Conservation (phyloP, 92 coral and sea anemone species). For the Palythoa heliodiscus region DNA sequence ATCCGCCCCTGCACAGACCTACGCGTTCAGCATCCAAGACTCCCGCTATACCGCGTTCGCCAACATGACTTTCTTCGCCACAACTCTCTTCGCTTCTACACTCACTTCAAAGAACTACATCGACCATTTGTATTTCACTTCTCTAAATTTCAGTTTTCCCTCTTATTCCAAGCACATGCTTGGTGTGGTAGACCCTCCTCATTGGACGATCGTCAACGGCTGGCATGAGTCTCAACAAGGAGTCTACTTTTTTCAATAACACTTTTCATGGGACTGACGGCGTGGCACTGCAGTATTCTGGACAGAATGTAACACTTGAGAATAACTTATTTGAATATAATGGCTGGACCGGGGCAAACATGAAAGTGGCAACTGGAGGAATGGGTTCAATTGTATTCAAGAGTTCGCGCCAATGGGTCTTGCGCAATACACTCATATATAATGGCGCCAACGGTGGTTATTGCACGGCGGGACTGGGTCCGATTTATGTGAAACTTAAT, state of each 20-base stretch:
- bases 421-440: slow-evolving; percentile 51
- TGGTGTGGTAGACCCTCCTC: slow-evolving; percentile 58
- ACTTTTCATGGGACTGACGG: slow-evolving; percentile 80
- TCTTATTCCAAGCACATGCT: slow-evolving; percentile 84
- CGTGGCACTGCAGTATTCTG: slow-evolving; percentile 66
- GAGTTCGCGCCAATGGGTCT: slow-evolving; percentile 54
- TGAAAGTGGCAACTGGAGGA: slow-evolving; percentile 58
- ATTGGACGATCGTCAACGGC: slow-evolving; percentile 61
- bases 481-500: slow-evolving; percentile 47
- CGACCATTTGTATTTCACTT: slow-evolving; percentile 55
- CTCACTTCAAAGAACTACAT: slow-evolving; percentile 40
- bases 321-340: slow-evolving; percentile 79
- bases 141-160: slow-evolving; percentile 68
- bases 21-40: slow-evolving; percentile 66
- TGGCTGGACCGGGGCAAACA: slow-evolving; percentile 79
- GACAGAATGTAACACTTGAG: slow-evolving; percentile 61
- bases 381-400: slow-evolving; percentile 69
- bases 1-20: too few relatives aligned
- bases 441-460: slow-evolving; percentile 57
- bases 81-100: slow-evolving; percentile 59
- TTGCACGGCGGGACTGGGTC: slow-evolving; percentile 39
- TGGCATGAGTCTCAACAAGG: slow-evolving; percentile 33
- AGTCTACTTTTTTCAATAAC: slow-evolving; percentile 46
- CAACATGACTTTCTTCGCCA: slow-evolving; percentile 69
- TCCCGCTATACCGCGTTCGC: slow-evolving; percentile 56